Conservation (phyloP, 1,140 invertebrate species). For the Spodoptera litura region DNA sequence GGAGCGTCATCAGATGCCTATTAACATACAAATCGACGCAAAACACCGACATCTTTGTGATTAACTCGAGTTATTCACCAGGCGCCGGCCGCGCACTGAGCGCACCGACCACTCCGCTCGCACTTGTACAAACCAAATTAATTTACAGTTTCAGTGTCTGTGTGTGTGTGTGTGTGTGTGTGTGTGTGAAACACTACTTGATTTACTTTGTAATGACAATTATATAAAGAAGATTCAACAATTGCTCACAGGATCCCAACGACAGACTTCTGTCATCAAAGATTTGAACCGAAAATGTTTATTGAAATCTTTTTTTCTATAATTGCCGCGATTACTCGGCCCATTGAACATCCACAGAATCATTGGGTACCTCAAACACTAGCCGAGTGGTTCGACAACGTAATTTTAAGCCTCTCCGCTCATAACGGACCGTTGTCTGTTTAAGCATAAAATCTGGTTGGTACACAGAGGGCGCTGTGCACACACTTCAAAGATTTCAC, state of each 20-base stretch:
- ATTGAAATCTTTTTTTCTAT: slow-evolving; percentile 1
- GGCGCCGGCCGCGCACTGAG: background rate
- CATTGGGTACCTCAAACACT: background rate
- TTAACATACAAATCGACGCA: slow-evolving; percentile 27
- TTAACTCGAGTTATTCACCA: slow-evolving; percentile 21
- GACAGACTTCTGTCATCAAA: no score
- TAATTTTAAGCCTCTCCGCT: slow-evolving; percentile 37
- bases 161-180: no score
- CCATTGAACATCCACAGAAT: background rate
- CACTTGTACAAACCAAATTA: no score
- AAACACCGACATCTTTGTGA: slow-evolving; percentile 8
- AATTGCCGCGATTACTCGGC: background rate
- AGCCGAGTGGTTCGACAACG: slow-evolving; percentile 1
- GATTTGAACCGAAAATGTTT: background rate
- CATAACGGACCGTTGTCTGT: slow-evolving; percentile 6
- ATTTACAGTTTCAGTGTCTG: no score
- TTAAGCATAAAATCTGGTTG: slow-evolving; percentile 16
- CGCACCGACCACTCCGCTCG: no score
- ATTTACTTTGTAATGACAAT: background rate
- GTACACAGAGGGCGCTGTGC: slow-evolving; percentile 32
- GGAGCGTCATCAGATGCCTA: slow-evolving; percentile 20
- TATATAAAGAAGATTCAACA: background rate
- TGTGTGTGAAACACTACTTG: no score
- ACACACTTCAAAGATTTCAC: slow-evolving; percentile 8
- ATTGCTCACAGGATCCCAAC: no score